Percentiles rank a stretch among this genome's conserved stretches.
Conservation (phyloP, 2,797 vertebrate species). For the Psittacula derbiana region DNA sequence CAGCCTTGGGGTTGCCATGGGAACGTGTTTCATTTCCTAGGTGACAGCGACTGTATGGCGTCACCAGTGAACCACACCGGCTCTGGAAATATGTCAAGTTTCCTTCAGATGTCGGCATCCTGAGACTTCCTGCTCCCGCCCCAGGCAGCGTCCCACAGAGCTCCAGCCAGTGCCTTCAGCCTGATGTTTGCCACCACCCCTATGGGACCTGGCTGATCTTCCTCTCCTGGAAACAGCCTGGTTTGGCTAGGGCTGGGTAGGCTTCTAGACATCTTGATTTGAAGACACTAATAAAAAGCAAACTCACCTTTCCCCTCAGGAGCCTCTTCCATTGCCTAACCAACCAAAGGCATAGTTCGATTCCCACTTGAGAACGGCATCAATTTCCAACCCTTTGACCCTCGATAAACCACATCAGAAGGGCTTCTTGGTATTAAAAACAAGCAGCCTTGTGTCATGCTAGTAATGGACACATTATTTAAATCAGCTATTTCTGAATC, state of each 20-base stretch:
- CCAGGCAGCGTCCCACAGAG: rapidly evolving
- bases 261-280: no score
- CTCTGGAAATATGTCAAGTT: slow-evolving; percentile 50
- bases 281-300: background rate
- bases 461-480: background rate
- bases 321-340: background rate
- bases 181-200: rapidly evolving
- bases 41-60: slow-evolving; percentile 71
- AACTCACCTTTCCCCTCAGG: background rate
- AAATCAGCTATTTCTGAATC: background rate
- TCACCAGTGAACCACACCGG: slow-evolving; percentile 67
- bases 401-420: background rate
- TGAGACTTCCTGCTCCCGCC: background rate
- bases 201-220: rapidly evolving
- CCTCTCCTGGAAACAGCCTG: no score
- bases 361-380: background rate
- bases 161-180: rapidly evolving
- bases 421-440: background rate
- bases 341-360: rapidly evolving
- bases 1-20: slow-evolving; percentile 75
- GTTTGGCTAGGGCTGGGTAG: background rate
- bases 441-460: background rate
- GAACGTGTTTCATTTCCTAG: slow-evolving; percentile 76
- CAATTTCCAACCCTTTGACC: background rate
- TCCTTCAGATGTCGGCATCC: background rate